These are phyloP conservation scores for Clarias magur DNA, from an alignment of 2,113 vertebrate species.

Conservation along the genomic window DNA sequence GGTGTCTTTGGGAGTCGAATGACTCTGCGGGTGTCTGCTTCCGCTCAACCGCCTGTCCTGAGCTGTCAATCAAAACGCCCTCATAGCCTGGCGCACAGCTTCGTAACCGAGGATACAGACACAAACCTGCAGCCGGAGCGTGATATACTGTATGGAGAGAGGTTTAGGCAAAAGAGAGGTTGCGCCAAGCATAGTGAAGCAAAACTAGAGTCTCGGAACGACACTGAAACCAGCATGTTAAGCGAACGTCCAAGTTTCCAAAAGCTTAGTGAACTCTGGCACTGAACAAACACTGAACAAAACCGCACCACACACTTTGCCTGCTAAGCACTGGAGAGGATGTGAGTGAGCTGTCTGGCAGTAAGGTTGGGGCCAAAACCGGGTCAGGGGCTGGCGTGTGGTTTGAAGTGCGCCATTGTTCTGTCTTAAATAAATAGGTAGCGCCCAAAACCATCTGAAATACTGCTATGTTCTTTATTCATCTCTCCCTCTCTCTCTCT, in stretches of 20 bases:
- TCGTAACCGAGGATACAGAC: conserved; percentile 30
- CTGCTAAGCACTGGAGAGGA: conserved; percentile 31
- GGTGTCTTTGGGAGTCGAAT: conserved; percentile 34
- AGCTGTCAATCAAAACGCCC: conserved; percentile 38
- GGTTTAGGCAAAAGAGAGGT: background rate
- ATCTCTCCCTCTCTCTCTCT: conserved; percentile 13
- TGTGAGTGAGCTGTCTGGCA: conserved; percentile 33
- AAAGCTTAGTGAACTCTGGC: conserved; percentile 45
- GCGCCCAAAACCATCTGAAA: conserved; percentile 47
- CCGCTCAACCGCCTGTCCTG: conserved; percentile 23
- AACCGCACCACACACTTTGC: conserved; percentile 60
- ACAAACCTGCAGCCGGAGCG: conserved; percentile 31
- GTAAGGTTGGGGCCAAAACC: conserved; percentile 38
- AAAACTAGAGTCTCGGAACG: conserved; percentile 66
- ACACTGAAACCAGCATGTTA: conserved; percentile 68
- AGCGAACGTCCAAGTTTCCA: conserved; percentile 62
- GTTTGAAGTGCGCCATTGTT: conserved; percentile 51
- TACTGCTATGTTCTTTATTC: conserved; percentile 27
- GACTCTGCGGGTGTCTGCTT: conserved; percentile 17
- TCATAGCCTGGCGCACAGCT: conserved; percentile 20
- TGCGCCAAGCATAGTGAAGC: conserved; percentile 30
- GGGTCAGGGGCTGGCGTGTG: conserved; percentile 39
- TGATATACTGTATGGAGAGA: conserved; percentile 13
- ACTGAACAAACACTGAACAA: conserved; percentile 42
- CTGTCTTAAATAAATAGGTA: conserved; percentile 52